Conservation (phyloP, 2,113 vertebrate genomes). For the Ibidorhyncha struthersii region DNA sequence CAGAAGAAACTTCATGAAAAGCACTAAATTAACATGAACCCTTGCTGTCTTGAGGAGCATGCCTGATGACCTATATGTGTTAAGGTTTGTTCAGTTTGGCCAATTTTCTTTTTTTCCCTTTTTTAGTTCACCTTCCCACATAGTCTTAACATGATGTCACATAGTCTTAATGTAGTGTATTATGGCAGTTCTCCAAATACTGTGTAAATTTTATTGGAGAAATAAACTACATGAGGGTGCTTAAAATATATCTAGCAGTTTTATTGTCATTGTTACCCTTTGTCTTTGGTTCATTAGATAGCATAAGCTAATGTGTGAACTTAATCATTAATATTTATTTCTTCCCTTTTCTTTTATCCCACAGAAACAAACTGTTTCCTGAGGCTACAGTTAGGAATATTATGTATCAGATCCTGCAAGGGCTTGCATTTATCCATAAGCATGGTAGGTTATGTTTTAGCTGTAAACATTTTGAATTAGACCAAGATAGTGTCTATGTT, state of each 20-base stretch:
- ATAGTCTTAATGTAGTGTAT: not conserved
- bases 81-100: not conserved
- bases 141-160: not conserved
- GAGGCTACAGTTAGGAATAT: constrained; percentile 83
- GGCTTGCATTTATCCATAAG: constrained; percentile 85
- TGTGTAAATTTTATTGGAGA: not conserved
- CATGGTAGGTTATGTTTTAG: constrained; percentile 72
- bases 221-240: not conserved
- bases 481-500: not conserved
- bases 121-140: not conserved
- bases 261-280: not conserved
- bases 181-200: not conserved
- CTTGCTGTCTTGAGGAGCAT: not conserved
- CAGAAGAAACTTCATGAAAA: not conserved
- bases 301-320: not conserved
- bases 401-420: constrained; percentile 86
- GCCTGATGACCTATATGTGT: not conserved
- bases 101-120: not conserved
- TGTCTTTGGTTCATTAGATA: not conserved
- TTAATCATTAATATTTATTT: not conserved
- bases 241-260: not conserved
- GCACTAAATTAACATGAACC: not conserved
- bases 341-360: not conserved
- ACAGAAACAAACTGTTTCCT: constrained; percentile 83
- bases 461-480: not conserved